phyloP scores from a whole-genome alignment of 2,797 vertebrate species.

The Sylvia borin region DNA sequence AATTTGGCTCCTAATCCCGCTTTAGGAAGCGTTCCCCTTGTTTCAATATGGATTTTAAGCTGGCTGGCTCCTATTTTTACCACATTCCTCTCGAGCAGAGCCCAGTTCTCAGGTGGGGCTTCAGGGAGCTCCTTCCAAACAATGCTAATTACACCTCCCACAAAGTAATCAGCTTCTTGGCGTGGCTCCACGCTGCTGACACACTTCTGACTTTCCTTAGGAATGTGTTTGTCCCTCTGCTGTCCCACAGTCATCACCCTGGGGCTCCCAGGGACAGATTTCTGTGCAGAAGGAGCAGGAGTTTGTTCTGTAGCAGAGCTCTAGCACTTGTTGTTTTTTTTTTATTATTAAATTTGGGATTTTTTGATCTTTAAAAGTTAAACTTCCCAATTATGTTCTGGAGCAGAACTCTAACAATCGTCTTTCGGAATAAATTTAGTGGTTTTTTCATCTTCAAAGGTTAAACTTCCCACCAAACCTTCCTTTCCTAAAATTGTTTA shows the following conservation, averaged over 20 bases:
- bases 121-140: not conserved
- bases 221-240: slow-evolving; percentile 5
- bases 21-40: not conserved
- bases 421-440: fast-evolving
- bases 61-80: not conserved
- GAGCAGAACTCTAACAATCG: not conserved
- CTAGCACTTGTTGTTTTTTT: not conserved
- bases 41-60: not conserved
- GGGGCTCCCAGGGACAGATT: not conserved
- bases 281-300: not conserved
- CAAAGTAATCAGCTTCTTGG: not conserved
- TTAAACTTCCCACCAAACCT: not conserved
- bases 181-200: not conserved
- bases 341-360: not conserved
- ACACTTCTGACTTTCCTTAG: not conserved
- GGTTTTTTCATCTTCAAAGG: not conserved
- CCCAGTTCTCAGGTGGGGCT: slow-evolving; percentile 5
- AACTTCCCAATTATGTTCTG: not conserved
- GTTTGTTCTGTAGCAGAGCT: not conserved
- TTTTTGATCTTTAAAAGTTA: not conserved
- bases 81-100: not conserved
- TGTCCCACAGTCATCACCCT: not conserved
- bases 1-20: not conserved
- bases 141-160: not conserved
- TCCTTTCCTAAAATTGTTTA: not conserved